phyloP scores from a whole-genome alignment of 2,888 invertebrate genomes.

The Loripinus fragilis region DNA sequence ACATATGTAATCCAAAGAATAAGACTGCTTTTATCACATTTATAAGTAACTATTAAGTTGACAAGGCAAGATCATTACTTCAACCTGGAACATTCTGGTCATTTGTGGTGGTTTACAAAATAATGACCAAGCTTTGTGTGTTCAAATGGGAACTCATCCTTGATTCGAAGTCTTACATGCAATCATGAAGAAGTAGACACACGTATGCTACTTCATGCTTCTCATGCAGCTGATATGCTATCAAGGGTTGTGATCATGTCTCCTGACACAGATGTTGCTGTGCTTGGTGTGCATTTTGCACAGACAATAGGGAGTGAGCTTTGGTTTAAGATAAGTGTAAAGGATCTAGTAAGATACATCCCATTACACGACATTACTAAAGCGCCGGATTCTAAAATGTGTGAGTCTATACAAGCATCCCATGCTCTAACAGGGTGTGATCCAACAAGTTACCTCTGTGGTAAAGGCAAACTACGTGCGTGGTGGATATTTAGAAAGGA shows the following conservation, averaged over 20 bases:
- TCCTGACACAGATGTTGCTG: slow-evolving; percentile 17
- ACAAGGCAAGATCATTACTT: background rate
- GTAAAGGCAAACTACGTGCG: background rate
- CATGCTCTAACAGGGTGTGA: slow-evolving; percentile 7
- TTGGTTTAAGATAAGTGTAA: background rate
- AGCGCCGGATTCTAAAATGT: background rate
- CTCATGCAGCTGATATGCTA: background rate
- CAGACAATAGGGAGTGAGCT: background rate
- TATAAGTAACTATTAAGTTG: background rate
- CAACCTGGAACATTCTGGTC: background rate
- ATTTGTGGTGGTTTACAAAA: background rate
- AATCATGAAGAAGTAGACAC: slow-evolving; percentile 6
- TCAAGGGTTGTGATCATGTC: background rate
- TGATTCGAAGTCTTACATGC: background rate
- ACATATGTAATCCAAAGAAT: no score
- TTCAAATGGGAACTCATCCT: background rate
- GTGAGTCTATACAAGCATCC: background rate
- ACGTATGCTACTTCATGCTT: background rate
- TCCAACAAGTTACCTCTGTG: background rate
- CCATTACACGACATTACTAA: background rate
- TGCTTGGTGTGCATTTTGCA: background rate
- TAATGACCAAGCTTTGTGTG: background rate
- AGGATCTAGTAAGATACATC: background rate
- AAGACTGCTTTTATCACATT: no score
- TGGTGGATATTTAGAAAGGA: background rate